Conservation (phyloP, 2,113 vertebrate species). For the crab-eating macaque (Macaca fascicularis) region T2T-MFA8v1.1 NC_088377.1:6082001-6082500, state of each 20-base stretch:
- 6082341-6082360: background rate
- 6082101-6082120: accelerated
- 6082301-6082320: background rate
- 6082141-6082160: accelerated
- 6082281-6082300: accelerated
- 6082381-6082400: background rate
- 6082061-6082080: background rate
- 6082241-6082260: background rate
- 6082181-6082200: background rate
- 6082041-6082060: accelerated
- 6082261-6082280: background rate
- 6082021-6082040: background rate
- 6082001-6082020: background rate
- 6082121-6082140: background rate
- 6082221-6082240: background rate
- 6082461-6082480: background rate
- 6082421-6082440: accelerated
- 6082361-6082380: background rate
- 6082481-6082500: background rate
- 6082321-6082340: background rate
- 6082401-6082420: accelerated
- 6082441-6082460: background rate
- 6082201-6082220: background rate
- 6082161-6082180: accelerated
- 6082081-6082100: accelerated